Evolutionary conservation across 2,797 vertebrate species (phyloP), one percentile per base, ranked within the genome.

Genomic region (Cirrhinus molitorella): DNA sequence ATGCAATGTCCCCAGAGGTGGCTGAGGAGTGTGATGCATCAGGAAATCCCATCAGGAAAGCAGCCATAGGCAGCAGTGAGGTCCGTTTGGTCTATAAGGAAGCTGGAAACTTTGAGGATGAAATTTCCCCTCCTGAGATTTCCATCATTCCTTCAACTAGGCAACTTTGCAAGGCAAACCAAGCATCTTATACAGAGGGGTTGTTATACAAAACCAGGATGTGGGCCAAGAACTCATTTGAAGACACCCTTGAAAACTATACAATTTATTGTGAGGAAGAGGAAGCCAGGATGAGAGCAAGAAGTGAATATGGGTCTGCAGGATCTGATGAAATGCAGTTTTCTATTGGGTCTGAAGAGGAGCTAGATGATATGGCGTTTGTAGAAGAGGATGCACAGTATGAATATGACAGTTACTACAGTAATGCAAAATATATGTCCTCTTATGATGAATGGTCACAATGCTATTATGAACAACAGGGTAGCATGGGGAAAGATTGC

Each of bases 191-290:
- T 87, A 94, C 93, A 88, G 96, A 97, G 57, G 92, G 93, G 61
- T 93, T 97, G n/a, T 90, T 98, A 88, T 96, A 97, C 89, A 97
- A 96, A 90, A 97, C 95, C n/a, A 94, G 95, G 87, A 94, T 93
- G 68, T 92, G 96, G 92, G 90, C 91, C 45, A 94, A 86, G 85
- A 95, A 91, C 19, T 92, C 92, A 7, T 88, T 93, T 40, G 92
- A 92, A 85, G 90, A 92, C 77, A 95, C 94, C 2, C 89, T 95
- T 79, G 94, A 95, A 72, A 94, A 89, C 87, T 96, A 96, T 16
- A 92, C 93, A 40, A 91, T 92, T 73, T 95, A 93, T 86, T 85
- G 91, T 17, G 93, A 95, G 71, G 91, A 94, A 70, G 94, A 95
- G 80, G 92, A 91, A 10, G 92, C 94, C 74, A 89, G 87, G 82